A percentile compares a stretch with the other conserved stretches of the same genome.
phyloP scores from a whole-genome alignment of 2,888 invertebrate genomes.

The Eucriotettix oculatus region DNA sequence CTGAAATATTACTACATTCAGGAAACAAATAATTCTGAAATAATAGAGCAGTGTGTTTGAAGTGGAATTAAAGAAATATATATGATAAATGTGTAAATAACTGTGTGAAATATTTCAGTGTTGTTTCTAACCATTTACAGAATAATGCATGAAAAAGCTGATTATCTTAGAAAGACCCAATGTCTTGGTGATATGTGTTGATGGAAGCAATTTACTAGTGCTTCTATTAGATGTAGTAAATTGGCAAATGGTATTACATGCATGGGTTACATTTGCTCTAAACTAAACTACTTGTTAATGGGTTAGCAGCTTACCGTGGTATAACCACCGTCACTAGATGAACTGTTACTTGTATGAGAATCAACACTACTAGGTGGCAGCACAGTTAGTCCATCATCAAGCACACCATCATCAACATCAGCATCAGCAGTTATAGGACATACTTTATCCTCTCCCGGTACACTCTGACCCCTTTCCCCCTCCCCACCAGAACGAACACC shows the following conservation, averaged over 20 bases:
- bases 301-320: conserved; percentile 2
- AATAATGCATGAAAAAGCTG: too few relatives aligned
- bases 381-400: conserved; percentile 5
- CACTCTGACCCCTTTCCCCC: neutral
- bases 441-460: conserved; percentile 7
- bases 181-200: too few relatives aligned
- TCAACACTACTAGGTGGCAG: neutral
- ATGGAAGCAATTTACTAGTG: too few relatives aligned
- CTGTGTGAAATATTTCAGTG: too few relatives aligned
- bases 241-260: neutral
- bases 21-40: too few relatives aligned
- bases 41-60: too few relatives aligned
- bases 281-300: neutral
- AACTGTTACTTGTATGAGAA: conserved; percentile 2
- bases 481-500: conserved; percentile 2
- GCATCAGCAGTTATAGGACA: conserved; percentile 3
- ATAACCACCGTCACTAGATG: conserved; percentile 4
- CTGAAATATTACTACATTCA: too few relatives aligned
- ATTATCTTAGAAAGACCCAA: too few relatives aligned
- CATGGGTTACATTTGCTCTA: neutral
- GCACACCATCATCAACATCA: neutral
- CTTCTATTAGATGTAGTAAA: too few relatives aligned
- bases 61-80: too few relatives aligned
- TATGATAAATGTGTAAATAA: too few relatives aligned
- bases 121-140: too few relatives aligned